Percentiles rank a stretch among this genome's conserved stretches.
These are phyloP conservation scores for Gadus macrocephalus DNA, from an alignment of 2,113 vertebrate genomes.

Conservation along the genomic window DNA sequence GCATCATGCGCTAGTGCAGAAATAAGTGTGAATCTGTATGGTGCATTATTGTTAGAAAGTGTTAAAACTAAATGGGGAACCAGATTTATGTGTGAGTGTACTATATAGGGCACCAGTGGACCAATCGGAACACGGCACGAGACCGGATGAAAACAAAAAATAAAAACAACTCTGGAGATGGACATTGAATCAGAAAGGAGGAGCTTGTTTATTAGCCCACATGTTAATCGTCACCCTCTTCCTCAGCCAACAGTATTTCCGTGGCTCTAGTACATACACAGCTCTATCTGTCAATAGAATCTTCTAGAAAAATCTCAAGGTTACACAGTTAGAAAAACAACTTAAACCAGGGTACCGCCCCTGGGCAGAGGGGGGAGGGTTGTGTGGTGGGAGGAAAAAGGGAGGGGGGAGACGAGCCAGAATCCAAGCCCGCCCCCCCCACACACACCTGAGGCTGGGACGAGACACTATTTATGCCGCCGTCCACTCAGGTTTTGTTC, in stretches of 20 bases:
- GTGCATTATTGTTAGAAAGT: too few species aligned
- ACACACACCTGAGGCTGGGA: too few species aligned
- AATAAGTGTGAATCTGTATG: too few species aligned
- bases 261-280: conserved; percentile 53
- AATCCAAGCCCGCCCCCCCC: background rate
- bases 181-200: conserved; percentile 53
- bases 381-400: too few species aligned
- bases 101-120: too few species aligned
- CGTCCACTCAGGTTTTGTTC: background rate
- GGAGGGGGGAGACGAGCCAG: background rate
- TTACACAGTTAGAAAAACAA: conserved; percentile 64
- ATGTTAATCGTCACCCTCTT: conserved; percentile 53
- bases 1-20: too few species aligned
- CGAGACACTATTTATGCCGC: too few species aligned
- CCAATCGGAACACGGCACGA: too few species aligned
- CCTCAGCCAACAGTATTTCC: conserved; percentile 37
- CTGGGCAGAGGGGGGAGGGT: conserved; percentile 20
- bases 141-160: too few species aligned
- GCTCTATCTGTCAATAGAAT: conserved; percentile 60
- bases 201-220: conserved; percentile 69
- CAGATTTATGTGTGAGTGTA: too few species aligned
- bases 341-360: conserved; percentile 54
- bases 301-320: conserved; percentile 68
- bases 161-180: conserved; percentile 3
- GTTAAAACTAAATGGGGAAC: too few species aligned